These are phyloP conservation scores for Dicroscelio sp. DNA, from an alignment of 2,888 invertebrate species.

Conservation along the genomic window DNA sequence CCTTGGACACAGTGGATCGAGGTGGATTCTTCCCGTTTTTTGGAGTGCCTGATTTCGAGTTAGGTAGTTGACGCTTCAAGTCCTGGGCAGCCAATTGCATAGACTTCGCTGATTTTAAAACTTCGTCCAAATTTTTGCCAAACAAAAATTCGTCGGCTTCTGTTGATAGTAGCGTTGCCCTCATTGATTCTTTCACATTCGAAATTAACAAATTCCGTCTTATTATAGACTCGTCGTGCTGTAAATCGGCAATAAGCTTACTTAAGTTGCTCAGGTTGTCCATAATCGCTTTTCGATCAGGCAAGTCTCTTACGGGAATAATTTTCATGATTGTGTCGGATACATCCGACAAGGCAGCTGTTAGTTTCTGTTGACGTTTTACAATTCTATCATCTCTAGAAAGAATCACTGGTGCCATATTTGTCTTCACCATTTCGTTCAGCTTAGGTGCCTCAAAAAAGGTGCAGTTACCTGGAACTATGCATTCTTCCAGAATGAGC, in stretches of 20 bases:
- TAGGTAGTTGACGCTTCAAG: constrained; percentile 3
- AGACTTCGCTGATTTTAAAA: constrained; percentile 49
- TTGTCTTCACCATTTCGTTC: too few species aligned
- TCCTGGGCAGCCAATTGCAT: constrained; percentile 34
- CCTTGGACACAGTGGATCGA: neutral
- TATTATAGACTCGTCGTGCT: constrained; percentile 26
- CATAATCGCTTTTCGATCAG: neutral
- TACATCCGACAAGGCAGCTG: neutral
- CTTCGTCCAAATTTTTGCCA: constrained; percentile 49
- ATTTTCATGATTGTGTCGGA: neutral
- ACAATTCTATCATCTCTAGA: too few species aligned
- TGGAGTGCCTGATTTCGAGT: neutral
- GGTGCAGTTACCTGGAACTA: neutral
- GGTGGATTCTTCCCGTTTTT: constrained; percentile 50
- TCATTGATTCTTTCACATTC: neutral
- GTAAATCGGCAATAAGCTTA: constrained; percentile 38
- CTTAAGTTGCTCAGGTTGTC: neutral
- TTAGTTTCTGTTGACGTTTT: neutral
- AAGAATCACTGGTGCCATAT: too few species aligned
- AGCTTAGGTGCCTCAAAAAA: neutral
- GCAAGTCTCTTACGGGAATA: too few species aligned
- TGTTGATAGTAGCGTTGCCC: neutral
- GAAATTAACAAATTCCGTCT: constrained; percentile 25
- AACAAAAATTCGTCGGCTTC: constrained; percentile 58
- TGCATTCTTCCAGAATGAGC: neutral